phyloP scores from a whole-genome alignment of 2,113 vertebrate species.

The Conger conger region DNA sequence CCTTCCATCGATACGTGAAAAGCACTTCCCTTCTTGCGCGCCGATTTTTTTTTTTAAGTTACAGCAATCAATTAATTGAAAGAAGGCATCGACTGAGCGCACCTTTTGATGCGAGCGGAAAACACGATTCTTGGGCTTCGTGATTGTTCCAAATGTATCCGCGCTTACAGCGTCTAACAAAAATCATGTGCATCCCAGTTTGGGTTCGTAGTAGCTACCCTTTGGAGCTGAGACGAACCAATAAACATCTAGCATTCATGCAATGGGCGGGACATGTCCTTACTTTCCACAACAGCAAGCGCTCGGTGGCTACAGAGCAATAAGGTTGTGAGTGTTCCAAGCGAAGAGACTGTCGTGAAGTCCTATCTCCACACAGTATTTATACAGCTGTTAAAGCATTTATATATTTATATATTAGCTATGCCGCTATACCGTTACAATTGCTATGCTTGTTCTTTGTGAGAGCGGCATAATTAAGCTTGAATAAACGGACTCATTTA shows the following conservation, averaged over 20 bases:
- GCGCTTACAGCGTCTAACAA: slow-evolving; percentile 21
- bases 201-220: slow-evolving; percentile 50
- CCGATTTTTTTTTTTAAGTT: background rate
- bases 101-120: background rate
- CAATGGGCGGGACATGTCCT: slow-evolving; percentile 47
- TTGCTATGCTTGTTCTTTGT: slow-evolving; percentile 8
- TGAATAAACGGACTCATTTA: background rate
- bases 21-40: background rate
- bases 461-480: background rate
- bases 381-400: slow-evolving; percentile 44
- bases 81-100: background rate
- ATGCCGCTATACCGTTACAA: background rate
- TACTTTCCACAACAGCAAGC: background rate
- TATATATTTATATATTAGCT: slow-evolving; percentile 22
- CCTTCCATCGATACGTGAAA: slow-evolving; percentile 53
- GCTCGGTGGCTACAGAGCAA: background rate
- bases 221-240: slow-evolving; percentile 51
- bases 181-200: slow-evolving; percentile 53
- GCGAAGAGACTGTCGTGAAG: background rate
- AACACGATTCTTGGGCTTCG: background rate
- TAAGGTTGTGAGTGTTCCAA: background rate
- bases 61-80: background rate
- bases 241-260: slow-evolving; percentile 47
- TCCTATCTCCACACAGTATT: slow-evolving; percentile 30
- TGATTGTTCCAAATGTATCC: background rate